Percentiles rank a stretch among this genome's conserved stretches.
These are phyloP conservation scores for Xestobium rufovillosum DNA, from an alignment of 2,888 invertebrate species.

Conservation along the genomic window DNA sequence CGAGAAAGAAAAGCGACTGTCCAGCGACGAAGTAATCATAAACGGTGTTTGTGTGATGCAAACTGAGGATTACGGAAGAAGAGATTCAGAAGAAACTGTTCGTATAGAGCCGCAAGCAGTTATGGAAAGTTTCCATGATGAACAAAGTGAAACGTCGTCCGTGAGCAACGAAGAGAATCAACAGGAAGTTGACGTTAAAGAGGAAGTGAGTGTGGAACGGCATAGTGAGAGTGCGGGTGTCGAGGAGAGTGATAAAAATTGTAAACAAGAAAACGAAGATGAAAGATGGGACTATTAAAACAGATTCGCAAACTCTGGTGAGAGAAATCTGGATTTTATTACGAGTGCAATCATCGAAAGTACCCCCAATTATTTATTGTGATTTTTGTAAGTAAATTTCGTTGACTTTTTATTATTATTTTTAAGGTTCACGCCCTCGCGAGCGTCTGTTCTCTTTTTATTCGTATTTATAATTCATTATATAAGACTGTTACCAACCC, in stretches of 20 bases:
- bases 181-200: conserved; percentile 29
- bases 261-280: too few species aligned
- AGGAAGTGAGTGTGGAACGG: conserved; percentile 27
- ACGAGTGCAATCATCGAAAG: conserved; percentile 38
- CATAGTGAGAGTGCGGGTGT: too few species aligned
- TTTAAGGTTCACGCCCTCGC: conserved; percentile 18
- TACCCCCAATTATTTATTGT: conserved; percentile 37
- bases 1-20: conserved; percentile 49
- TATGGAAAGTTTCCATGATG: conserved; percentile 53
- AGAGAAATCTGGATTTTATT: conserved; percentile 12
- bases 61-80: conserved; percentile 61
- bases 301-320: conserved; percentile 10
- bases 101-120: conserved; percentile 71
- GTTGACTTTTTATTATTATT: conserved; percentile 28
- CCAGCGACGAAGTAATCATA: conserved; percentile 75
- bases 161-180: conserved; percentile 34
- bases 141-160: conserved; percentile 46
- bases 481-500: conserved; percentile 47
- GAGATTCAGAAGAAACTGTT: conserved; percentile 60
- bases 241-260: too few species aligned
- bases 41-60: conserved; percentile 92
- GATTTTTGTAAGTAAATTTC: conserved; percentile 29
- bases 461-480: conserved; percentile 31
- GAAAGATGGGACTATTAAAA: conserved; percentile 56
- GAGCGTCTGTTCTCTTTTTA: conserved; percentile 23